phyloP scores from a whole-genome alignment of 1,140 invertebrate genomes.

The Zaprionus kolodkinae region DNA sequence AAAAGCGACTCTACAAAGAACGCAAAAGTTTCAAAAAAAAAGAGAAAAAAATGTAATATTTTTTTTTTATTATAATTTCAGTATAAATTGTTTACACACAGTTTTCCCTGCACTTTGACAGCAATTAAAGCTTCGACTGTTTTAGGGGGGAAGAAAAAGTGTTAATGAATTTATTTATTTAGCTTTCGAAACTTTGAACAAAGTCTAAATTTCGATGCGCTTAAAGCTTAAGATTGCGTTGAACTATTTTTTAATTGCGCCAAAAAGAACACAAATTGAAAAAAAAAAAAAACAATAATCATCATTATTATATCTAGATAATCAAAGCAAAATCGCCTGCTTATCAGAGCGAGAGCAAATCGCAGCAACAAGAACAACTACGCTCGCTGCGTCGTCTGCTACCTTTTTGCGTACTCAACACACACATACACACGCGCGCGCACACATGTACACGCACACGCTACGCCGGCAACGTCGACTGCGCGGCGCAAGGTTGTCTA shows the following conservation, averaged over 20 bases:
- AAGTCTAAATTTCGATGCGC: slow-evolving; percentile 62
- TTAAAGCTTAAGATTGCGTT: slow-evolving; percentile 65
- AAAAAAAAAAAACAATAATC: background rate
- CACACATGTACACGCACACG: too few species aligned
- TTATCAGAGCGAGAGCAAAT: background rate
- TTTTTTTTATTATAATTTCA: slow-evolving; percentile 1
- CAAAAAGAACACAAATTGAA: slow-evolving; percentile 5
- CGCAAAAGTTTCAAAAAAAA: background rate
- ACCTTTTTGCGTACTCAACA: slow-evolving; percentile 20
- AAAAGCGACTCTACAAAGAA: slow-evolving; percentile 22
- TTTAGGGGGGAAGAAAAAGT: background rate
- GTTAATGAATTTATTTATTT: slow-evolving; percentile 21
- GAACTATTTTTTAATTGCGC: background rate
- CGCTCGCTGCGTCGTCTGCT: slow-evolving; percentile 12
- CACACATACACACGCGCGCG: background rate
- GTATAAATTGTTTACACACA: background rate
- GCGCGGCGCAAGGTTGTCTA: slow-evolving; percentile 47
- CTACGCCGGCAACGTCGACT: slow-evolving; percentile 1
- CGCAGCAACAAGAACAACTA: background rate
- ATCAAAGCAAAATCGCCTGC: background rate
- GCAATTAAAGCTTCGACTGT: slow-evolving; percentile 40
- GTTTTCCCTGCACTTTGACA: slow-evolving; percentile 31
- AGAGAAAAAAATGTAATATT: background rate
- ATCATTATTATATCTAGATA: background rate
- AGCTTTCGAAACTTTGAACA: slow-evolving; percentile 62